phyloP scores from a whole-genome alignment of 2,113 vertebrate species.

The Grammomys surdaster region DNA sequence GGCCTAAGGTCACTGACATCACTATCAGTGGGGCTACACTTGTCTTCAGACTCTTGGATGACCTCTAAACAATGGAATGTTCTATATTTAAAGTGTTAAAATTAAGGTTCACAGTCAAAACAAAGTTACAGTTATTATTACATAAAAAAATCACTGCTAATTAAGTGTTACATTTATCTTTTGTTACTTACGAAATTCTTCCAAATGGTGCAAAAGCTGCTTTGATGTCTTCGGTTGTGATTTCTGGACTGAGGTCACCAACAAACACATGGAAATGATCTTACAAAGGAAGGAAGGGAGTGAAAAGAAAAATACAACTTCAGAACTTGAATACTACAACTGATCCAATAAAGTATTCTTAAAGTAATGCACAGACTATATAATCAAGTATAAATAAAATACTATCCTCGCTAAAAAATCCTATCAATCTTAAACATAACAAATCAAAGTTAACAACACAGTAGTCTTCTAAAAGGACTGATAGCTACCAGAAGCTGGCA shows the following conservation, averaged over 20 bases:
- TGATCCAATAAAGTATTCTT: conserved; percentile 32
- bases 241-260: conserved; percentile 99
- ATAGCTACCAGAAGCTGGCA: conserved; percentile 15
- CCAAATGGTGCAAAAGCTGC: conserved; percentile 98
- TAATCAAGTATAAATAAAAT: conserved; percentile 65
- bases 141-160: conserved; percentile 57
- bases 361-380: conserved; percentile 67
- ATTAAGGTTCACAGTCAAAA: conserved; percentile 56
- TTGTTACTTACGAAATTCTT: conserved; percentile 97
- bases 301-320: conserved; percentile 75
- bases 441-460: conserved; percentile 56
- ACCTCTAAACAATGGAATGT: conserved; percentile 40
- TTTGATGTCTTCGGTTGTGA: conserved; percentile 99
- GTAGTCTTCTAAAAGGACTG: conserved; percentile 53
- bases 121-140: conserved; percentile 57
- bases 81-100: conserved; percentile 60
- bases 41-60: conserved; percentile 15
- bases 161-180: conserved; percentile 54
- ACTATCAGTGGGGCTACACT: conserved; percentile 27
- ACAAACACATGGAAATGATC: conserved; percentile 99
- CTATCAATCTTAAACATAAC: conserved; percentile 63
- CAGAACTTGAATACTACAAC: conserved; percentile 69
- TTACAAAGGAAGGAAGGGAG: conserved; percentile 84
- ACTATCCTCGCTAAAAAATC: conserved; percentile 74
- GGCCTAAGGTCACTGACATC: conserved; percentile 51